Evolutionary conservation across 2,888 invertebrate species (phyloP).

Genomic region (Heliconius charithonia): DNA sequence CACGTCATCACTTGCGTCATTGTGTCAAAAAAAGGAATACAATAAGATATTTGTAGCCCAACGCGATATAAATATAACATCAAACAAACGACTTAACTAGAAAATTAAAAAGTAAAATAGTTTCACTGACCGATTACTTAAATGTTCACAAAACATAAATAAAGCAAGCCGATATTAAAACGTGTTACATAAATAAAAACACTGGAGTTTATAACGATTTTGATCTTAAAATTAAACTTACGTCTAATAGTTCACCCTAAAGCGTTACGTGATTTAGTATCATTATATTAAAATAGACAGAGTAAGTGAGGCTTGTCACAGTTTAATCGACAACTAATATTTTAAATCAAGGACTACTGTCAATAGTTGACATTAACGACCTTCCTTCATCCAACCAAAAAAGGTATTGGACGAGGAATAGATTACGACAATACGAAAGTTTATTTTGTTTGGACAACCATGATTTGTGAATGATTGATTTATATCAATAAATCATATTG

Average conservation of each 20-base stretch:
- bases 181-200: background rate
- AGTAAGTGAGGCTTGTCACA: slow-evolving; percentile 43
- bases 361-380: slow-evolving; percentile 41
- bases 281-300: slow-evolving; percentile 24
- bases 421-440: slow-evolving; percentile 27
- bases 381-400: slow-evolving; percentile 40
- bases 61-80: slow-evolving; percentile 35
- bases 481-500: slow-evolving; percentile 6
- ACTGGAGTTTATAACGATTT: background rate
- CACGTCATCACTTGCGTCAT: slow-evolving; percentile 55
- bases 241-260: slow-evolving; percentile 2
- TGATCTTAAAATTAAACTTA: slow-evolving; percentile 6
- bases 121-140: background rate
- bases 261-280: slow-evolving; percentile 28
- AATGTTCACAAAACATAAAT: background rate
- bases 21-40: slow-evolving; percentile 53
- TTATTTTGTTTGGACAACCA: slow-evolving; percentile 20
- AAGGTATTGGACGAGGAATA: slow-evolving; percentile 34
- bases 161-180: background rate
- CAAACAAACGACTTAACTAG: slow-evolving; percentile 20
- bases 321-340: slow-evolving; percentile 41
- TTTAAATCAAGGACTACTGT: slow-evolving; percentile 45
- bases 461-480: slow-evolving; percentile 20
- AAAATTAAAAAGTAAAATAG: background rate
- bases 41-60: slow-evolving; percentile 45